Evolutionary conservation across 2,113 vertebrate genomes (phyloP).

Genomic region (Halcyon malimbica): DNA sequence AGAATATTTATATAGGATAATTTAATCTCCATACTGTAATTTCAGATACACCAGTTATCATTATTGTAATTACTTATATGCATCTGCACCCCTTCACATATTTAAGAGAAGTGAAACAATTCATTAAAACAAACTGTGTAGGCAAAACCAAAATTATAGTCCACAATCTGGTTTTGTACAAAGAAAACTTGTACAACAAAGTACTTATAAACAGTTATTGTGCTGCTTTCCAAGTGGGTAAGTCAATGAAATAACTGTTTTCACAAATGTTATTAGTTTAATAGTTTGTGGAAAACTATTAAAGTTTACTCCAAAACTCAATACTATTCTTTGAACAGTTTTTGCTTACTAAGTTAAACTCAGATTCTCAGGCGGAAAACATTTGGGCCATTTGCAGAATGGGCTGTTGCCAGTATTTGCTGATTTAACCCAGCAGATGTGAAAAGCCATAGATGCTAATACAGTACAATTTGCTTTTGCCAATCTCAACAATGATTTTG

Average conservation of each 20-base stretch:
- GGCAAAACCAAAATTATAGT: not conserved
- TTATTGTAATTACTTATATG: not conserved
- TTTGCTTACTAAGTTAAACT: conserved; percentile 79
- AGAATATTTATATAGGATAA: not conserved
- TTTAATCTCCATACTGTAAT: not conserved
- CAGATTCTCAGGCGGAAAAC: conserved; percentile 74
- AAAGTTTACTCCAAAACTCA: not conserved
- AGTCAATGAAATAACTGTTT: not conserved
- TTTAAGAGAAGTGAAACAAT: not conserved
- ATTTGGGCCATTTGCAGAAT: conserved; percentile 78
- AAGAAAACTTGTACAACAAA: not conserved
- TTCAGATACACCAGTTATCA: not conserved
- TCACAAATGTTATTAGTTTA: not conserved
- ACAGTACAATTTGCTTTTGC: conserved; percentile 66
- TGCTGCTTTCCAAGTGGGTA: not conserved
- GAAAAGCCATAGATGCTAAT: conserved; percentile 68
- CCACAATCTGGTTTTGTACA: not conserved
- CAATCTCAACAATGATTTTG: conserved; percentile 66
- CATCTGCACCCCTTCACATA: not conserved
- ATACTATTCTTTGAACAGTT: conserved; percentile 56
- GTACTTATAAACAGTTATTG: not conserved
- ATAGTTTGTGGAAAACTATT: conserved; percentile 1
- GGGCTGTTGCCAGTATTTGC: conserved; percentile 75
- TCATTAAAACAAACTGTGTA: not conserved
- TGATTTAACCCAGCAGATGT: conserved; percentile 75